These are phyloP conservation scores for Goniozus legneri DNA, from an alignment of 1,140 invertebrate species.

Conservation along the genomic window DNA sequence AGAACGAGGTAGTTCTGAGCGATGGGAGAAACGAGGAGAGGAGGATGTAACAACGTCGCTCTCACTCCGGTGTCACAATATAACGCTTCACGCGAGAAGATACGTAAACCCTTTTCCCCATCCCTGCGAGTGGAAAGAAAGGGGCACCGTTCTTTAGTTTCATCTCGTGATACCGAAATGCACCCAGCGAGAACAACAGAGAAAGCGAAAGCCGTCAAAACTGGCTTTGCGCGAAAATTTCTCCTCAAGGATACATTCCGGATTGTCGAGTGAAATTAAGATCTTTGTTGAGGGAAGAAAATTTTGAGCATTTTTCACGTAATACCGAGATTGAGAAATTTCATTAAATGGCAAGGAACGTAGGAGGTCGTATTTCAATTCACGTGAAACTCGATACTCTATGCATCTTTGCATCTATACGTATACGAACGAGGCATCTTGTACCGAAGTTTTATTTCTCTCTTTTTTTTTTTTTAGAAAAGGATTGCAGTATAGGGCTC, in stretches of 20 bases:
- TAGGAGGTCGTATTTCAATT: no score
- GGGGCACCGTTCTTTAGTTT: background rate
- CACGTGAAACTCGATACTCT: no score
- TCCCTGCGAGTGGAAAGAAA: constrained; percentile 8
- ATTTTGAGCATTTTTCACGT: no score
- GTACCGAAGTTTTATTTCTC: no score
- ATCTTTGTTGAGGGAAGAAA: no score
- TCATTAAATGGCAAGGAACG: no score
- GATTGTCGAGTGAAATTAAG: constrained; percentile 22
- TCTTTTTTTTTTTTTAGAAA: no score
- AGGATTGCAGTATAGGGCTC: no score
- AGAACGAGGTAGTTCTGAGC: constrained; percentile 13
- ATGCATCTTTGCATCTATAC: no score
- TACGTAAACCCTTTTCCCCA: constrained; percentile 5
- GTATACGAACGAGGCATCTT: no score
- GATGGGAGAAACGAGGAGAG: constrained; percentile 5
- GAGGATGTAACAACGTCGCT: no score
- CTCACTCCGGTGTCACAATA: constrained; percentile 3
- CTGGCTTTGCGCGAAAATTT: constrained; percentile 20
- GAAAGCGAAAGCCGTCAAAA: constrained; percentile 23
- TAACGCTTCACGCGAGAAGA: constrained; percentile 14
- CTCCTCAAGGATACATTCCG: constrained; percentile 18
- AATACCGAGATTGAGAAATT: no score
- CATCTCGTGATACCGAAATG: background rate
- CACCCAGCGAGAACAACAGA: background rate